phyloP scores from a whole-genome alignment of 2,888 invertebrate genomes.

The Eremobia ochroleuca region DNA sequence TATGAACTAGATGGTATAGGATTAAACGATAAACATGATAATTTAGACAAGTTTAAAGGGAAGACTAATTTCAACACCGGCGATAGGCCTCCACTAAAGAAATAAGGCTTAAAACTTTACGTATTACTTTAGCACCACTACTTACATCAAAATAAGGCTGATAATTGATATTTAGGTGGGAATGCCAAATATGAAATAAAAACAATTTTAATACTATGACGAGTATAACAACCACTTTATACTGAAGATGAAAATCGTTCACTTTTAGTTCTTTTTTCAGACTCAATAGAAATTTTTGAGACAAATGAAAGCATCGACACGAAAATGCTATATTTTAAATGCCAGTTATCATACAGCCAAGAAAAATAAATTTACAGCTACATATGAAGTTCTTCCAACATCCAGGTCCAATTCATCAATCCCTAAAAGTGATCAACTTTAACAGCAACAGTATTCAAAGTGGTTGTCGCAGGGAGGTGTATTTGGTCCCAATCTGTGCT shows the following conservation, averaged over 20 bases:
- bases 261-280: constrained; percentile 11
- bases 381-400: background rate
- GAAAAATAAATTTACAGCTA: constrained; percentile 2
- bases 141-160: constrained; percentile 68
- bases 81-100: constrained; percentile 43
- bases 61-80: constrained; percentile 37
- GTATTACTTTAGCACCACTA: constrained; percentile 74
- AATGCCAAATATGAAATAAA: constrained; percentile 67
- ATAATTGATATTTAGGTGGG: constrained; percentile 72
- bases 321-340: constrained; percentile 49
- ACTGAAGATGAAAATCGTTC: constrained; percentile 11
- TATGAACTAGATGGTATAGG: constrained; percentile 50
- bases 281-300: background rate
- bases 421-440: constrained; percentile 96
- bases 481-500: constrained; percentile 97
- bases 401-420: background rate
- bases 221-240: constrained; percentile 43
- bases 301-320: constrained; percentile 46
- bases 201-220: constrained; percentile 62
- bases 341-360: background rate
- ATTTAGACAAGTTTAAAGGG: constrained; percentile 12
- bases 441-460: constrained; percentile 96
- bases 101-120: constrained; percentile 57
- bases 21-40: constrained; percentile 26
- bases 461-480: constrained; percentile 95